Percentiles rank a stretch among this genome's conserved stretches.
phyloP scores from a whole-genome alignment of 2,888 invertebrate species.

The Ornithoptera priamus region DNA sequence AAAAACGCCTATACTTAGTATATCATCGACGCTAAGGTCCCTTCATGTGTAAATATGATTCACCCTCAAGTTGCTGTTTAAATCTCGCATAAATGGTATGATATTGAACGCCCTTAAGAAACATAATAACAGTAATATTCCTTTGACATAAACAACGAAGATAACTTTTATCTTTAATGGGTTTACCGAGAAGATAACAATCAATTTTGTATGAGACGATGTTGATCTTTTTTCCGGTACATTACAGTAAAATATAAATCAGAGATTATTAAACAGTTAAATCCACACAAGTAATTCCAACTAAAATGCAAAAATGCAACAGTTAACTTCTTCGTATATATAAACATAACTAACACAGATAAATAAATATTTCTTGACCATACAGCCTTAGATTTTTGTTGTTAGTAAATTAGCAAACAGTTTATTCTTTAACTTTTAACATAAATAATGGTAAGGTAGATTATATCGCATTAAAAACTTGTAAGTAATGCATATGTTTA shows the following conservation, averaged over 20 bases:
- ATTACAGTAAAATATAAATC: neutral
- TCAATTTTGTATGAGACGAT: neutral
- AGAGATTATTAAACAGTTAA: too few relatives aligned
- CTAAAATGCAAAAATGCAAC: too few relatives aligned
- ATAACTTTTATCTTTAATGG: constrained; percentile 4
- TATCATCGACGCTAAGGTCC: neutral
- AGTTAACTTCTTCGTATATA: too few relatives aligned
- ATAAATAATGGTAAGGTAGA: too few relatives aligned
- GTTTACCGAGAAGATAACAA: constrained; percentile 4
- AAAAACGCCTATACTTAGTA: neutral
- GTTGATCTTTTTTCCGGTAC: neutral
- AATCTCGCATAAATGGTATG: neutral
- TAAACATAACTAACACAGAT: too few relatives aligned
- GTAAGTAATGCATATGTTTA: too few relatives aligned
- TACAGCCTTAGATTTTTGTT: too few relatives aligned
- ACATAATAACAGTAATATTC: constrained; percentile 1
- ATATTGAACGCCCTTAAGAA: neutral
- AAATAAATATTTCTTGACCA: too few relatives aligned
- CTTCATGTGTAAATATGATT: neutral
- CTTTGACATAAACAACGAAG: neutral
- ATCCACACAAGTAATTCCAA: too few relatives aligned
- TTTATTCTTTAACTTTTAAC: too few relatives aligned
- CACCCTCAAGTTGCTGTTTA: neutral
- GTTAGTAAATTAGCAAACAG: too few relatives aligned
- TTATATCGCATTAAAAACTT: too few relatives aligned